Evolutionary conservation across 2,888 invertebrate species (phyloP).

Genomic region (Cryptophagus acutangulus): DNA sequence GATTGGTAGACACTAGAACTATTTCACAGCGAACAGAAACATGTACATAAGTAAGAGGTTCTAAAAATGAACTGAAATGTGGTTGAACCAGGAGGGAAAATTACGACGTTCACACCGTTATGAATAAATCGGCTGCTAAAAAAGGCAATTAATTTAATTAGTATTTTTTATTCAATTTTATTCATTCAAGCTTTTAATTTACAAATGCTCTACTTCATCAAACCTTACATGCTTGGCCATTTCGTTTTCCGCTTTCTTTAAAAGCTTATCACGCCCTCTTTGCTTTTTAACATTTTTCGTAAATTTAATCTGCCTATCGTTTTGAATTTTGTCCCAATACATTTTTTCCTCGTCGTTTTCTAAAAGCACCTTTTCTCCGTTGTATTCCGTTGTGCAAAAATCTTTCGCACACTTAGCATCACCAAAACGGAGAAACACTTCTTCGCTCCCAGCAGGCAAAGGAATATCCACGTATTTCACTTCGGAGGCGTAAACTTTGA

Average conservation of each 20-base stretch:
- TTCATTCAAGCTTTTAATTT: background rate
- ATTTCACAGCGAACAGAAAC: too few relatives aligned
- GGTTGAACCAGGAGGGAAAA: too few relatives aligned
- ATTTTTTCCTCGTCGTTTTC: constrained; percentile 63
- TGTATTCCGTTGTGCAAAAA: constrained; percentile 42
- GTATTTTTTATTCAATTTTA: constrained; percentile 2
- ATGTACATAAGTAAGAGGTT: too few relatives aligned
- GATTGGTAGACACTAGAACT: too few relatives aligned
- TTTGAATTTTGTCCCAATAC: constrained; percentile 76
- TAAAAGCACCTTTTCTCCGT: constrained; percentile 44
- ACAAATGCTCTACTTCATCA: constrained; percentile 48
- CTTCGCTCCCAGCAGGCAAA: constrained; percentile 56
- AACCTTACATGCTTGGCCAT: constrained; percentile 69
- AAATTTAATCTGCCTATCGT: constrained; percentile 56
- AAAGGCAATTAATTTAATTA: too few relatives aligned
- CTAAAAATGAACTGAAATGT: too few relatives aligned
- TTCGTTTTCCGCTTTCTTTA: constrained; percentile 61
- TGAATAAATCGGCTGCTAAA: too few relatives aligned
- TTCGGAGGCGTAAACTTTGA: constrained; percentile 56
- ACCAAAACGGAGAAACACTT: constrained; percentile 64
- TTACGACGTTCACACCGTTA: too few relatives aligned
- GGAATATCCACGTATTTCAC: constrained; percentile 78
- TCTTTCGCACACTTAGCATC: constrained; percentile 50
- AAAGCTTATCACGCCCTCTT: constrained; percentile 56
- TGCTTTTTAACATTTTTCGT: constrained; percentile 50